Base-by-base conservation (phyloP, 2,797 vertebrate genomes). In the Melanotaenia parkinsoni region DNA sequence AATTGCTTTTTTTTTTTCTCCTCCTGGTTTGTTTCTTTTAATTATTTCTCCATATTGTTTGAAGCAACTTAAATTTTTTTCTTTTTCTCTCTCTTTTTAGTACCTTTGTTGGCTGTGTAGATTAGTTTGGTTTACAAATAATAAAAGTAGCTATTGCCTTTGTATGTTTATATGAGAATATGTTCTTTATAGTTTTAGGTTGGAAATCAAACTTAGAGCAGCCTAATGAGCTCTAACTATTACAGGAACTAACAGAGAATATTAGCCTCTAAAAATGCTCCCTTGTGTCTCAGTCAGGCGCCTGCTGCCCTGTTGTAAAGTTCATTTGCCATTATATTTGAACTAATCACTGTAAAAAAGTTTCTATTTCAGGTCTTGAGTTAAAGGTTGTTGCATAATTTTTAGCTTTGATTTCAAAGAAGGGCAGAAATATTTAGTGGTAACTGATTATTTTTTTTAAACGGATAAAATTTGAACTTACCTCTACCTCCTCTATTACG, bases 341-440 rank as follows among this genome's bases (percentile, higher is more conserved):
- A 22, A 63, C 53, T 62, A 63, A 32, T 33, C 43, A 56, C 51
- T 62, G 22, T 51, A 26, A 35, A 9, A 47, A 8, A 50, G 53
- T 57, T 63, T 61, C 74, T 60, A 84, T 85, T 78, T 81, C 81
- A 76, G 54, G 37, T 74, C 3, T 57, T 11, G 60, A 59, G 35
- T 45, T 62, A 60, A 74, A 68, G 56, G 58, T 65, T 3, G 45
- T 67, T 58, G 72, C 56, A 28, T 68, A 40, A 3, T 2, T 63
- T 72, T 72, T 26, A 24, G 10, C n/a, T 80, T 69, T 66, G 11
- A 24, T 63, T 20, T 1, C 28, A 28, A 50, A 67, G n/a, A 22
- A 30, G 18, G 12, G n/a, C 3, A 37, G 45, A 64, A 33, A 56
- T 73, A 40, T 58, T 2, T 32, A 24, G 26, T 24, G 16, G 8